Percentiles rank a stretch among this genome's conserved stretches.
Evolutionary conservation across 2,113 vertebrate species (phyloP).

Genomic region (Rhinoderma darwinii): DNA sequence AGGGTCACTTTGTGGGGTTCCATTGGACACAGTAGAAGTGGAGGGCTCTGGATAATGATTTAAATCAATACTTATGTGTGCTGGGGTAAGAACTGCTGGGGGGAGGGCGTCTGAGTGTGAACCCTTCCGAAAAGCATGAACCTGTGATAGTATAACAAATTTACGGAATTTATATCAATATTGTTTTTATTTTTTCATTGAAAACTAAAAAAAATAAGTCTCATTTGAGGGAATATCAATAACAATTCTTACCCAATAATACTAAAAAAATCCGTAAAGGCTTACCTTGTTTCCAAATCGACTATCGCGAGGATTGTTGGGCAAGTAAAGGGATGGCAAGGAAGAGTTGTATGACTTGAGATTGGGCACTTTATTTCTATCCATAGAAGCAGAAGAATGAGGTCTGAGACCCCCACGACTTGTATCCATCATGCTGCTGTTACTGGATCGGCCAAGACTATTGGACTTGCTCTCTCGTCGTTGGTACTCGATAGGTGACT

Average conservation of each 20-base stretch:
- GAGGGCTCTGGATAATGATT: conserved; percentile 66
- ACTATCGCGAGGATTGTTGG: conserved; percentile 63
- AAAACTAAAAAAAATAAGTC: neutral
- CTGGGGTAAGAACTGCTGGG: conserved; percentile 70
- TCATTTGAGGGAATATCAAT: neutral
- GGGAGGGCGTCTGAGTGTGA: conserved; percentile 65
- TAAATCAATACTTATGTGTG: conserved; percentile 75
- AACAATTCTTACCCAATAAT: neutral
- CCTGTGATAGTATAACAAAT: conserved; percentile 3
- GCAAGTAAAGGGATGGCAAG: conserved; percentile 82
- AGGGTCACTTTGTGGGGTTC: conserved; percentile 66
- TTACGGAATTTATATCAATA: neutral
- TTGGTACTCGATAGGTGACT: conserved; percentile 93
- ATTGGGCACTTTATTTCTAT: conserved; percentile 77
- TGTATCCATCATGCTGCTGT: conserved; percentile 60
- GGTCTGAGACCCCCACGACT: conserved; percentile 73
- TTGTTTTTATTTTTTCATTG: neutral
- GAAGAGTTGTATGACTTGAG: conserved; percentile 83
- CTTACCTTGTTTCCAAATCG: conserved; percentile 59
- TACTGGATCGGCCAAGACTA: conserved; percentile 81
- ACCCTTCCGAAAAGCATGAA: conserved; percentile 66
- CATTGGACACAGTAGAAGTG: conserved; percentile 71
- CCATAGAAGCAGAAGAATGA: conserved; percentile 83
- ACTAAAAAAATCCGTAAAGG: neutral
- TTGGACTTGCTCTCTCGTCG: conserved; percentile 89